These are phyloP conservation scores for Polyommatus icarus DNA, from an alignment of 2,888 invertebrate species.

Conservation along the genomic window DNA sequence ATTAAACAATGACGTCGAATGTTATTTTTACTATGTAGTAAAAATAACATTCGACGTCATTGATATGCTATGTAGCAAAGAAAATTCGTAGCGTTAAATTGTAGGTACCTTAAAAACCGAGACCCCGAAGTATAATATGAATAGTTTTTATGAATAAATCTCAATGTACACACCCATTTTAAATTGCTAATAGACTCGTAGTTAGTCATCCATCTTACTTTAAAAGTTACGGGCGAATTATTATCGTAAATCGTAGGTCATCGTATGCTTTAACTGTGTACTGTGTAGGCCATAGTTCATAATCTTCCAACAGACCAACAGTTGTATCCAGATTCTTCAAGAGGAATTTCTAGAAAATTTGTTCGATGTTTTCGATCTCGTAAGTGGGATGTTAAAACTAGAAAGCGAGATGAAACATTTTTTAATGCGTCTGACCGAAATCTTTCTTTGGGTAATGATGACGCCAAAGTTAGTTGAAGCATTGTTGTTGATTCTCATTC, in stretches of 20 bases:
- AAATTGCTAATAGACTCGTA: constrained; percentile 1
- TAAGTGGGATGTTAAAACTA: too few relatives aligned
- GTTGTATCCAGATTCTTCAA: too few relatives aligned
- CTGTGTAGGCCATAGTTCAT: neutral
- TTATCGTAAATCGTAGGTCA: neutral
- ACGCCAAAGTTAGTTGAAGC: too few relatives aligned
- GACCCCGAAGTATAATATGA: neutral
- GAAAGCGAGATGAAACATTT: too few relatives aligned
- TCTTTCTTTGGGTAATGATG: too few relatives aligned
- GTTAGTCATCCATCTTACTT: constrained; percentile 3
- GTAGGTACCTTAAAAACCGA: neutral
- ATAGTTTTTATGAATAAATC: neutral
- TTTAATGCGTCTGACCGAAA: too few relatives aligned
- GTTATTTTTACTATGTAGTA: neutral
- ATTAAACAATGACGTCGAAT: neutral
- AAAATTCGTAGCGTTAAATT: neutral
- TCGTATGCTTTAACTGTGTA: neutral
- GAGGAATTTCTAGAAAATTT: too few relatives aligned
- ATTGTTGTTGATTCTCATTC: too few relatives aligned
- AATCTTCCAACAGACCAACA: neutral
- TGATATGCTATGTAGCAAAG: neutral
- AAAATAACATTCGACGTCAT: too few relatives aligned
- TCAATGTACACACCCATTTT: neutral
- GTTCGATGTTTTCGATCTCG: too few relatives aligned
- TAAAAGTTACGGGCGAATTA: neutral